Evolutionary conservation across 2,113 vertebrate genomes (phyloP), one percentile per base, ranked within the genome.

Genomic region (Petroica traversi): DNA sequence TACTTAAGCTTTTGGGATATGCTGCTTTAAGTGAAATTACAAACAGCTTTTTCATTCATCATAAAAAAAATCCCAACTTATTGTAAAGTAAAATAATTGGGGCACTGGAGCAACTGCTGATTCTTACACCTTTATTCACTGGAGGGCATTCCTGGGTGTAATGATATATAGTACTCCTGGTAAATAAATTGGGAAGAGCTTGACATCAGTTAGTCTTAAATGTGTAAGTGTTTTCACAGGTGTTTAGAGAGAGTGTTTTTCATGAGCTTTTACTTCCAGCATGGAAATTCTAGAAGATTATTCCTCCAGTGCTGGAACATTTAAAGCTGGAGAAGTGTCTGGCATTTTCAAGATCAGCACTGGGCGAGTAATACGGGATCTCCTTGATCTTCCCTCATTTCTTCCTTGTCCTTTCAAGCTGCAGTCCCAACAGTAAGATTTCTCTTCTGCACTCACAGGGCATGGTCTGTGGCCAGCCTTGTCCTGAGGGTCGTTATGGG

Each of bases 401-500:
- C 51, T 74, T 91, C 43, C 19, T 49, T 51, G 19, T 55, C 69
- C 34, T 12, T 71, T 74, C 57, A 78, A 92, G 55, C 83, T 93
- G 33, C 62, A 78, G 5, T 88, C 64, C 67, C 58, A 83, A 95
- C 96, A 86, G 63, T 85, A 46, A 66, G 57, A 20, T 64, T 94
- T 69, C 95, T 84, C 17, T 31, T 46, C 12, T 97, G 58, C 96
- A 94, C 95, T 93, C 80, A 9, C 93, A 99, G 99, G 99, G 99
- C 80, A 98, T 97, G 45, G 99, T 99, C 85, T 99, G 99, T 96
- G 99, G 99, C 45, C 99, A 99, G 95, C 99, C 99, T 66, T 99
- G 99, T 98, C 99, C 99, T 4, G 98, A 99, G 72, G 99, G 99
- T 48, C 98, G 98, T 88, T 99, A 98, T 5, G 99, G 99, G 93